Evolutionary conservation across 1,140 invertebrate genomes (phyloP).

Genomic region (Steinernema khuongi): DNA sequence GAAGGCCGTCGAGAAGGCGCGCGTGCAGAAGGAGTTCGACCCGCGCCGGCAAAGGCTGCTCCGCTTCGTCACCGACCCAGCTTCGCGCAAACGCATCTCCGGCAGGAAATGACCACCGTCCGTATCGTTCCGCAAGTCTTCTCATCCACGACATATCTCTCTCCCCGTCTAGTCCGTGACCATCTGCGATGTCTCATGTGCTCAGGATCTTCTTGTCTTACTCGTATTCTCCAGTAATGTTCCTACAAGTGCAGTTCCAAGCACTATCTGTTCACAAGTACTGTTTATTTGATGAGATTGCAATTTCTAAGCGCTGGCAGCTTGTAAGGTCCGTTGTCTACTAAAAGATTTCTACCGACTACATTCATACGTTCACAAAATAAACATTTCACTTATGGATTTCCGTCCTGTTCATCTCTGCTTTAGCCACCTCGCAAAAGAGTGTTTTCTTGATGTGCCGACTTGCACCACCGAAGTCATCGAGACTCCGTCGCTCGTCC

Average conservation of each 20-base stretch:
- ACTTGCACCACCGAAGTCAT: slow-evolving; percentile 30
- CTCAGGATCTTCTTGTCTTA: background rate
- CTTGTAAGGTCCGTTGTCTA: background rate
- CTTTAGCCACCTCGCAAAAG: slow-evolving; percentile 17
- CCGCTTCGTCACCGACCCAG: slow-evolving; percentile 53
- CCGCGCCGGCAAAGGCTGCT: slow-evolving; percentile 51
- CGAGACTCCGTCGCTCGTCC: slow-evolving; percentile 4
- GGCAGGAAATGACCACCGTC: background rate
- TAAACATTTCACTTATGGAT: slow-evolving; percentile 7
- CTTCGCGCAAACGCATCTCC: slow-evolving; percentile 34
- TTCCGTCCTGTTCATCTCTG: background rate
- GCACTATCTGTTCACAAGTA: background rate
- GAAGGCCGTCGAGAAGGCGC: slow-evolving; percentile 51
- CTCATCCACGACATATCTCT: background rate
- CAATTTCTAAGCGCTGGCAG: slow-evolving; percentile 7
- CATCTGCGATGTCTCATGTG: background rate
- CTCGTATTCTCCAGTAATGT: slow-evolving; percentile 20
- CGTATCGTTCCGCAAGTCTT: background rate
- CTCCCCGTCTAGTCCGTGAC: background rate
- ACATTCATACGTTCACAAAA: background rate
- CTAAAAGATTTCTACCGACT: background rate
- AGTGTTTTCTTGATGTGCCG: slow-evolving; percentile 29
- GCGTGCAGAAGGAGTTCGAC: slow-evolving; percentile 58
- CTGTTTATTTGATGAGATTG: background rate
- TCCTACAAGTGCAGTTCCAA: slow-evolving; percentile 26